phyloP scores from a whole-genome alignment of 2,113 vertebrate genomes.

The Arizona elegans region DNA sequence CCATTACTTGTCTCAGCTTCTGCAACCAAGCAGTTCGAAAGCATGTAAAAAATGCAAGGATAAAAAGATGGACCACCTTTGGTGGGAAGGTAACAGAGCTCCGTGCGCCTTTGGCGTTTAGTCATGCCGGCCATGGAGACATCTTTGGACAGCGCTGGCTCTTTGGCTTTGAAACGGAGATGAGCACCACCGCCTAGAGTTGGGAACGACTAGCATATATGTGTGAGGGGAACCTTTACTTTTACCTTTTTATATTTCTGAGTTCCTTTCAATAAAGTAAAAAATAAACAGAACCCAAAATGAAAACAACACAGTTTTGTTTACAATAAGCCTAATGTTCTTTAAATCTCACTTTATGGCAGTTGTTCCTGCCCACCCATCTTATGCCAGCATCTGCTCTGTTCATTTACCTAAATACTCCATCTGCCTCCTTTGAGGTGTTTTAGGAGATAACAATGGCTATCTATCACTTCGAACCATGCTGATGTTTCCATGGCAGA shows the following conservation, averaged over 20 bases:
- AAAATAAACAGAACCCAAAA: not conserved
- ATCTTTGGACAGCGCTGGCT: too few relatives aligned
- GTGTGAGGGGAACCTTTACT: too few relatives aligned
- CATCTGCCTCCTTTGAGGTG: conserved; percentile 32
- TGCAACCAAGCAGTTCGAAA: too few relatives aligned
- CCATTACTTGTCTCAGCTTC: too few relatives aligned
- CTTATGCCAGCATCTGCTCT: conserved; percentile 5
- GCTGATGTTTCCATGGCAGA: conserved; percentile 58
- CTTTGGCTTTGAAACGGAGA: too few relatives aligned
- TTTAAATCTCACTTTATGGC: not conserved
- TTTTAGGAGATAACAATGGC: conserved; percentile 56
- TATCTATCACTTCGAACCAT: conserved; percentile 48
- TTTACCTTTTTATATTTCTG: not conserved
- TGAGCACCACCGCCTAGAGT: too few relatives aligned
- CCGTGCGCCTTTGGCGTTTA: too few relatives aligned
- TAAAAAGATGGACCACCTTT: too few relatives aligned
- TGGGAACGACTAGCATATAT: too few relatives aligned
- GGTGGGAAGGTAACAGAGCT: too few relatives aligned
- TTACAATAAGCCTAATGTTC: not conserved
- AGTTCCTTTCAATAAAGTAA: not conserved
- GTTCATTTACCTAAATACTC: conserved; percentile 52
- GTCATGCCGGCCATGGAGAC: too few relatives aligned
- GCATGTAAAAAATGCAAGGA: too few relatives aligned
- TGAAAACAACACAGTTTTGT: not conserved
- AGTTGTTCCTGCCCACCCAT: not conserved